Evolutionary conservation across 2,888 invertebrate species (phyloP).

Genomic region (Pollenia labialis): DNA sequence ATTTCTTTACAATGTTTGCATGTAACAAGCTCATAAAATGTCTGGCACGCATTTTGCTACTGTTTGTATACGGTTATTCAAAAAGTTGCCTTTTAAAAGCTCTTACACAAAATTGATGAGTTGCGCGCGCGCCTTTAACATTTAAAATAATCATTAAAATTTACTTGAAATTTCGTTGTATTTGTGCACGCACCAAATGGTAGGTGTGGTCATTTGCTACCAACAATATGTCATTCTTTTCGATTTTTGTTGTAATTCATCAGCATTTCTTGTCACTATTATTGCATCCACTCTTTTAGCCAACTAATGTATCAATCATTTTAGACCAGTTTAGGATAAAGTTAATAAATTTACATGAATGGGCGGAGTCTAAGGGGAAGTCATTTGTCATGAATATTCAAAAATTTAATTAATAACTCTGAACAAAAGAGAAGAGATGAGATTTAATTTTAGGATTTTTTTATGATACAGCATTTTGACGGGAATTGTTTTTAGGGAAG

Average conservation of each 20-base stretch:
- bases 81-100: constrained; percentile 31
- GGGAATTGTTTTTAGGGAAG: neutral
- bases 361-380: constrained; percentile 70
- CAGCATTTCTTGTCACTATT: constrained; percentile 36
- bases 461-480: neutral
- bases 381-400: constrained; percentile 75
- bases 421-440: constrained; percentile 1
- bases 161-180: constrained; percentile 15
- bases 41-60: constrained; percentile 69
- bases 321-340: constrained; percentile 29
- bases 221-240: constrained; percentile 55
- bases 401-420: constrained; percentile 73
- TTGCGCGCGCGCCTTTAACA: constrained; percentile 60
- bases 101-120: constrained; percentile 62
- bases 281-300: constrained; percentile 7
- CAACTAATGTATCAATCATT: constrained; percentile 64
- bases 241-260: constrained; percentile 16
- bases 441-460: neutral
- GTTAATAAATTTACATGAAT: constrained; percentile 60
- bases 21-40: constrained; percentile 67
- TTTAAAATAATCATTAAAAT: constrained; percentile 37
- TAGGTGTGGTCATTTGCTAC: constrained; percentile 58
- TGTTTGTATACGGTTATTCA: constrained; percentile 33
- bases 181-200: constrained; percentile 46
- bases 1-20: constrained; percentile 45